Conservation (phyloP, 2,113 vertebrate species). For the Litocranius walleri region DNA sequence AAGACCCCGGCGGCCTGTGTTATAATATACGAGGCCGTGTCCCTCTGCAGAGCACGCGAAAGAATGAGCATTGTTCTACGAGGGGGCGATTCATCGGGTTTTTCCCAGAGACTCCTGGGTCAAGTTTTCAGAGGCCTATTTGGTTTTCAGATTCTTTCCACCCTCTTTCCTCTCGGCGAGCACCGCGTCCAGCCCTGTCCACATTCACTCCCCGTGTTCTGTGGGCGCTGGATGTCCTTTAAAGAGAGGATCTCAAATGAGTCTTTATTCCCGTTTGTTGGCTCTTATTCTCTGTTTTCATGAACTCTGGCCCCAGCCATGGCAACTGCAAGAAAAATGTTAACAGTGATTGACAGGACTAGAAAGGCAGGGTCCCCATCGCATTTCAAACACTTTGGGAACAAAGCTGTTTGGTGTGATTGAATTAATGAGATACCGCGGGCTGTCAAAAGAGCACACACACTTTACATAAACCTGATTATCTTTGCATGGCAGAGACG, state of each 20-base stretch:
- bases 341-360: slow-evolving; percentile 99
- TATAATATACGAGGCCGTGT: slow-evolving; percentile 94
- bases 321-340: slow-evolving; percentile 99
- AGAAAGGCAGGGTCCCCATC: slow-evolving; percentile 93
- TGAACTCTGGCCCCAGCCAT: slow-evolving; percentile 99
- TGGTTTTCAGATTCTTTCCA: slow-evolving; percentile 95
- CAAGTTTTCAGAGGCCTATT: slow-evolving; percentile 98
- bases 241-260: slow-evolving; percentile 97
- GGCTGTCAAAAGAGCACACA: slow-evolving; percentile 99
- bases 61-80: slow-evolving; percentile 92
- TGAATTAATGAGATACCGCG: slow-evolving; percentile 99
- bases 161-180: slow-evolving; percentile 85
- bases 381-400: slow-evolving; percentile 99
- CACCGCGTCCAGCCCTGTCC: slow-evolving; percentile 97
- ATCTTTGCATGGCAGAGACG: slow-evolving; percentile 99
- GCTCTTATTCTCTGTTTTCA: slow-evolving; percentile 99
- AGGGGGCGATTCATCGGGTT: slow-evolving; percentile 93
- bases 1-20: slow-evolving; percentile 91
- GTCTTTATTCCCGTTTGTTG: slow-evolving; percentile 99
- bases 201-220: slow-evolving; percentile 98
- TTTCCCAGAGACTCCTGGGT: slow-evolving; percentile 99
- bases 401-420: slow-evolving; percentile 99
- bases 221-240: slow-evolving; percentile 98
- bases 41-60: slow-evolving; percentile 86
- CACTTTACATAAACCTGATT: slow-evolving; percentile 99